phyloP scores from a whole-genome alignment of 2,797 vertebrate genomes.

The Jordanella pulchra region DNA sequence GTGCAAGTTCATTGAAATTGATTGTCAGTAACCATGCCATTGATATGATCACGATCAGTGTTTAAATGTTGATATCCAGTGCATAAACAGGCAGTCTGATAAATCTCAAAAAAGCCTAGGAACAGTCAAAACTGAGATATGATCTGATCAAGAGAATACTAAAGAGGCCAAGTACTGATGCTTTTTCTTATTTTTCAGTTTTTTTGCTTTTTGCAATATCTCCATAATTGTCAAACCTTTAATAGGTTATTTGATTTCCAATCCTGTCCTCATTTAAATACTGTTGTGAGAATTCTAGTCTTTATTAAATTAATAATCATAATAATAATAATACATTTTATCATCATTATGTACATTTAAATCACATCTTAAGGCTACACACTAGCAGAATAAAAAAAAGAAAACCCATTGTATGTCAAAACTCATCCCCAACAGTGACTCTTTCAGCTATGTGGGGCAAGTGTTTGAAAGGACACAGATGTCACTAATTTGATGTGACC shows the following conservation, averaged over 20 bases:
- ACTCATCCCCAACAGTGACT: slow-evolving; percentile 17
- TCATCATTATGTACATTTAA: not conserved
- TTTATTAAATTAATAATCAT: not conserved
- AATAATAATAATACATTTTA: not conserved
- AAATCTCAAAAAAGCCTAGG: slow-evolving; percentile 14
- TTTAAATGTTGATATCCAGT: slow-evolving; percentile 37
- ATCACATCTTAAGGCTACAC: not conserved
- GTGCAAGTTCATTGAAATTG: slow-evolving; percentile 63
- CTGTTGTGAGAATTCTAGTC: slow-evolving; percentile 24
- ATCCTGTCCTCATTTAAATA: slow-evolving; percentile 22
- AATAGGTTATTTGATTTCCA: slow-evolving; percentile 44
- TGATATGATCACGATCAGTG: slow-evolving; percentile 50
- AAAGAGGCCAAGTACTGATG: slow-evolving; percentile 14
- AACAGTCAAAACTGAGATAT: not conserved
- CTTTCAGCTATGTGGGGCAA: slow-evolving; percentile 47
- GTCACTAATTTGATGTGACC: slow-evolving; percentile 62
- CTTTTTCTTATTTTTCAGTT: slow-evolving; percentile 48
- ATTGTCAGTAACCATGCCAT: slow-evolving; percentile 48
- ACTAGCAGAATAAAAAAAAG: slow-evolving; percentile 20
- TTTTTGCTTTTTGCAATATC: slow-evolving; percentile 47
- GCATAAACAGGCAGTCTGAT: slow-evolving; percentile 7
- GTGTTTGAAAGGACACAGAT: slow-evolving; percentile 68
- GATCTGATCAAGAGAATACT: slow-evolving; percentile 10
- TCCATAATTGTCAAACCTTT: slow-evolving; percentile 39
- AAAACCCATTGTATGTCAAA: slow-evolving; percentile 12